phyloP scores from a whole-genome alignment of 2,888 invertebrate genomes.

The Cyrtodaria siliqua region DNA sequence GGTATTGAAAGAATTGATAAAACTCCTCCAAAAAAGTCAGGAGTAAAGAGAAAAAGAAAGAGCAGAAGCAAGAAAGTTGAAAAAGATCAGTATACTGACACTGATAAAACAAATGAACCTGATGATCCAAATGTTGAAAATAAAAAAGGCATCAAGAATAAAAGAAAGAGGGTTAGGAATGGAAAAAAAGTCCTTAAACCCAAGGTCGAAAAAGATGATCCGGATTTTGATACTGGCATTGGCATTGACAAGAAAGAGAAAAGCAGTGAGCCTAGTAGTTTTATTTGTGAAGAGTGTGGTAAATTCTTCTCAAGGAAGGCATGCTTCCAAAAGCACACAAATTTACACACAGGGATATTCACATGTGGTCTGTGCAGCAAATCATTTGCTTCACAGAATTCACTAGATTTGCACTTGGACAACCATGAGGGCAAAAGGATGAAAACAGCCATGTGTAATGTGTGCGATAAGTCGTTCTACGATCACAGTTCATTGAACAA shows the following conservation, averaged over 20 bases:
- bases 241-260: conserved; percentile 2
- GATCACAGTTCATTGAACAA: conserved; percentile 58
- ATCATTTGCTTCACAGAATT: conserved; percentile 29
- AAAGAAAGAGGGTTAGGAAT: neutral
- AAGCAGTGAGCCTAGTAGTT: conserved; percentile 1
- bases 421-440: conserved; percentile 41
- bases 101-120: neutral
- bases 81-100: neutral
- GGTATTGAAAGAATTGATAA: neutral
- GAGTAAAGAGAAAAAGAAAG: conserved; percentile 10
- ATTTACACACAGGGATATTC: conserved; percentile 45
- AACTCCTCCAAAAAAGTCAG: neutral
- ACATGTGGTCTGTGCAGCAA: conserved; percentile 47
- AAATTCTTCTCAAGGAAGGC: conserved; percentile 33
- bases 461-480: conserved; percentile 54
- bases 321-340: conserved; percentile 41
- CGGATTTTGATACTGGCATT: no score
- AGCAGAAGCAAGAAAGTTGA: neutral
- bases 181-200: neutral
- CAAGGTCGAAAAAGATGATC: neutral
- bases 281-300: conserved; percentile 43
- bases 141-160: neutral
- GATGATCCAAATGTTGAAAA: neutral
- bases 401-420: conserved; percentile 44
- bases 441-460: conserved; percentile 42